Percentiles rank a stretch among this genome's conserved stretches.
These are phyloP conservation scores for Taenaris catops DNA, from an alignment of 2,888 invertebrate species.

Conservation along the genomic window DNA sequence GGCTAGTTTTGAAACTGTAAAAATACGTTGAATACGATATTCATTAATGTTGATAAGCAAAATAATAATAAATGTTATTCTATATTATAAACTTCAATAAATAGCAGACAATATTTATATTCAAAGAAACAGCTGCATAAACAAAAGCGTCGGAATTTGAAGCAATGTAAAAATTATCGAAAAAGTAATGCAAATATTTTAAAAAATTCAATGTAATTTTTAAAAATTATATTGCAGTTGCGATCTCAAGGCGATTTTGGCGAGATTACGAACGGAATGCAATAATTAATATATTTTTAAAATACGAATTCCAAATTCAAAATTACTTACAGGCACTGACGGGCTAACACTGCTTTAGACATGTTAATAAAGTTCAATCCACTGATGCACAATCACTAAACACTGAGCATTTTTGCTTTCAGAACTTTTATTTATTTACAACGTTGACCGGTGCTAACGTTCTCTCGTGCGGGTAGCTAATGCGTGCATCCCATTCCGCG, in stretches of 20 bases:
- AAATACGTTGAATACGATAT: background rate
- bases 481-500: constrained; percentile 18
- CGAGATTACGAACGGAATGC: too few relatives aligned
- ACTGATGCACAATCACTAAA: constrained; percentile 9
- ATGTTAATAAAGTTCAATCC: constrained; percentile 25
- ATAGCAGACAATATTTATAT: too few relatives aligned
- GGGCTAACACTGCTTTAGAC: constrained; percentile 31
- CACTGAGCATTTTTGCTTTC: constrained; percentile 18
- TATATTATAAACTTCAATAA: too few relatives aligned
- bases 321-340: constrained; percentile 43
- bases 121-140: background rate
- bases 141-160: background rate
- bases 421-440: constrained; percentile 15
- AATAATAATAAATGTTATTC: background rate
- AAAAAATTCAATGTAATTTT: constrained; percentile 1
- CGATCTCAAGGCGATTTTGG: too few relatives aligned
- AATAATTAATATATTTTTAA: background rate
- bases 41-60: background rate
- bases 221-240: too few relatives aligned
- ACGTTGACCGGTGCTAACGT: constrained; percentile 8
- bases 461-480: constrained; percentile 14
- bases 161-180: background rate
- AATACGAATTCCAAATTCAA: constrained; percentile 2
- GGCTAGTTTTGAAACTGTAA: background rate
- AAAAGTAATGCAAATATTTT: background rate